Percentiles rank a stretch among this genome's conserved stretches.
Evolutionary conservation across 2,888 invertebrate genomes (phyloP).

Genomic region (Abscondita cerata): DNA sequence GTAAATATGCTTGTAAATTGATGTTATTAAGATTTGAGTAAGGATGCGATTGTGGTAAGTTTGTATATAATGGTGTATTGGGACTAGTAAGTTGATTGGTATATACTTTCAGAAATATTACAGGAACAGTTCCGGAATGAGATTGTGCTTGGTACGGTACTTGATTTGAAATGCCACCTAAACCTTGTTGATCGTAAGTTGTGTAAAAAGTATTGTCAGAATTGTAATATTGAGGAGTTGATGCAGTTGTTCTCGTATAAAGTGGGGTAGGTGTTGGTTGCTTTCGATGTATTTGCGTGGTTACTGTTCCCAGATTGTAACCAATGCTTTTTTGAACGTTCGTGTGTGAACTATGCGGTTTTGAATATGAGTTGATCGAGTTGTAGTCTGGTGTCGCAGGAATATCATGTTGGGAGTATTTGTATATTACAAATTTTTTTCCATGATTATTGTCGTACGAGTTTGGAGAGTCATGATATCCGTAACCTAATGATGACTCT

Average conservation of each 20-base stretch:
- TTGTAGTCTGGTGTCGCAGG: slow-evolving; percentile 50
- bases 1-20: slow-evolving; percentile 64
- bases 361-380: not conserved
- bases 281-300: not conserved
- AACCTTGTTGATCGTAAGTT: slow-evolving; percentile 52
- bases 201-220: slow-evolving; percentile 53
- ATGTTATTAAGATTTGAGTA: slow-evolving; percentile 63
- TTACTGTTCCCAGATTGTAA: slow-evolving; percentile 44
- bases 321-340: slow-evolving; percentile 47
- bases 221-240: slow-evolving; percentile 24
- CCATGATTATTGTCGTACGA: slow-evolving; percentile 34
- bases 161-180: slow-evolving; percentile 61
- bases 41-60: slow-evolving; percentile 64
- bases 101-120: slow-evolving; percentile 65
- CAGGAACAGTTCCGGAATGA: slow-evolving; percentile 61
- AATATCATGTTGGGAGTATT: slow-evolving; percentile 73
- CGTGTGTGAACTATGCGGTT: slow-evolving; percentile 25
- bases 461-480: slow-evolving; percentile 64
- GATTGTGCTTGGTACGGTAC: slow-evolving; percentile 58
- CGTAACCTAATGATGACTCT: slow-evolving; percentile 75
- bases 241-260: not conserved
- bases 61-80: slow-evolving; percentile 63
- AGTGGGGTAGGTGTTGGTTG: not conserved
- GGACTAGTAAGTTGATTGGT: slow-evolving; percentile 65
- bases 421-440: slow-evolving; percentile 70